Conservation (phyloP, 1,140 invertebrate species). For the Hermetia illucens region DNA sequence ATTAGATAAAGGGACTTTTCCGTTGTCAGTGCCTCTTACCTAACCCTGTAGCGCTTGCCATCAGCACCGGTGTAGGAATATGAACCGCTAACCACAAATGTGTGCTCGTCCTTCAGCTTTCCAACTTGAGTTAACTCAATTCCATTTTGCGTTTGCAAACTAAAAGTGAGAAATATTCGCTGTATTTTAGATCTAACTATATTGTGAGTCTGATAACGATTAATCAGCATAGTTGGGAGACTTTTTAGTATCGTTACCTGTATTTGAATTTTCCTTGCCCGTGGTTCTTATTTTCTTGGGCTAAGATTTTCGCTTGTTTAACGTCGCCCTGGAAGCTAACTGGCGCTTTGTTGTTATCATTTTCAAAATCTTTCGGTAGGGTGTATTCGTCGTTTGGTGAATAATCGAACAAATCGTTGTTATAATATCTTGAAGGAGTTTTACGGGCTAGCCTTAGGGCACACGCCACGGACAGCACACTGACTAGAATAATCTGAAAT, state of each 20-base stretch:
- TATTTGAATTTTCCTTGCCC: constrained; percentile 27
- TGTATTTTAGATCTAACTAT: neutral
- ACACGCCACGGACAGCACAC: too few relatives aligned
- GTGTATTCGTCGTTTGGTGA: constrained; percentile 25
- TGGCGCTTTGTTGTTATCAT: constrained; percentile 28
- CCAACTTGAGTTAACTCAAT: constrained; percentile 27
- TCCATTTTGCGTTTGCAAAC: constrained; percentile 29
- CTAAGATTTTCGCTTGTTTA: constrained; percentile 26
- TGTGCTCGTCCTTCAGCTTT: constrained; percentile 28
- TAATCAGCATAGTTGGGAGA: neutral
- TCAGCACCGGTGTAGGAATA: constrained; percentile 45
- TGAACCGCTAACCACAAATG: constrained; percentile 40
- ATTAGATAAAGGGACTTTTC: neutral
- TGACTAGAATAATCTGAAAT: too few relatives aligned
- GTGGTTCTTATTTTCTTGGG: constrained; percentile 18
- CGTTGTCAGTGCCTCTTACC: constrained; percentile 6
- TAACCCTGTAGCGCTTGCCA: constrained; percentile 39
- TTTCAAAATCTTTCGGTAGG: constrained; percentile 21
- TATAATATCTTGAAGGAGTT: too few relatives aligned
- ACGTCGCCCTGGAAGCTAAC: constrained; percentile 22
- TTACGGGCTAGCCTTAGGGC: too few relatives aligned
- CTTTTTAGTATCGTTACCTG: too few relatives aligned
- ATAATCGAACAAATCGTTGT: constrained; percentile 27
- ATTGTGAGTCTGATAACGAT: neutral
- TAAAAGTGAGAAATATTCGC: constrained; percentile 5